Evolutionary conservation across 2,888 invertebrate genomes (phyloP).

Genomic region (Steinernema scapterisci): DNA sequence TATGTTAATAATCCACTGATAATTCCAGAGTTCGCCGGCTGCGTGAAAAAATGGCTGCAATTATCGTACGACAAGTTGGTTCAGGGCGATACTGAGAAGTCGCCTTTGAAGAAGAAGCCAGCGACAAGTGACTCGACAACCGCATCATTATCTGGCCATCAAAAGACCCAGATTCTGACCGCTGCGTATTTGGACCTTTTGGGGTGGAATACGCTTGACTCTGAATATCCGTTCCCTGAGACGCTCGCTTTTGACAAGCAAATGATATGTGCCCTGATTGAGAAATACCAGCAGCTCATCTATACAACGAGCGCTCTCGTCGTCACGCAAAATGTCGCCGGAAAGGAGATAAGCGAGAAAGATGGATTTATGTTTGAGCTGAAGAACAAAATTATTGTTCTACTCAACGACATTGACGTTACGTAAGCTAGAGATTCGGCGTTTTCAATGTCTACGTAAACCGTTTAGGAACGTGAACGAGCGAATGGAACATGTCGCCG

Average conservation of each 20-base stretch:
- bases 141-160: neutral
- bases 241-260: slow-evolving; percentile 25
- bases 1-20: neutral
- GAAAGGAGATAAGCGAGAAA: neutral
- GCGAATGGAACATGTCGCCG: slow-evolving; percentile 11
- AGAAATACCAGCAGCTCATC: slow-evolving; percentile 22
- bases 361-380: neutral
- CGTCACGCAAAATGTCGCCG: slow-evolving; percentile 1
- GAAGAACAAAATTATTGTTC: slow-evolving; percentile 22
- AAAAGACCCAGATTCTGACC: slow-evolving; percentile 1
- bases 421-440: neutral
- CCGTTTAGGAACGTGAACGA: slow-evolving; percentile 3
- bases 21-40: neutral
- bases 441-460: neutral
- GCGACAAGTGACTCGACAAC: neutral
- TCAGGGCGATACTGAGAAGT: neutral
- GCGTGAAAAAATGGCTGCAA: slow-evolving; percentile 8
- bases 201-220: neutral
- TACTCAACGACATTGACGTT: neutral
- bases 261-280: neutral
- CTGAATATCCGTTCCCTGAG: slow-evolving; percentile 1
- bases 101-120: slow-evolving; percentile 10
- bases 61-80: neutral
- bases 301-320: slow-evolving; percentile 17
- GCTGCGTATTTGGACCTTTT: neutral